phyloP scores from a whole-genome alignment of 2,797 vertebrate genomes.

The Cyprinella venusta region DNA sequence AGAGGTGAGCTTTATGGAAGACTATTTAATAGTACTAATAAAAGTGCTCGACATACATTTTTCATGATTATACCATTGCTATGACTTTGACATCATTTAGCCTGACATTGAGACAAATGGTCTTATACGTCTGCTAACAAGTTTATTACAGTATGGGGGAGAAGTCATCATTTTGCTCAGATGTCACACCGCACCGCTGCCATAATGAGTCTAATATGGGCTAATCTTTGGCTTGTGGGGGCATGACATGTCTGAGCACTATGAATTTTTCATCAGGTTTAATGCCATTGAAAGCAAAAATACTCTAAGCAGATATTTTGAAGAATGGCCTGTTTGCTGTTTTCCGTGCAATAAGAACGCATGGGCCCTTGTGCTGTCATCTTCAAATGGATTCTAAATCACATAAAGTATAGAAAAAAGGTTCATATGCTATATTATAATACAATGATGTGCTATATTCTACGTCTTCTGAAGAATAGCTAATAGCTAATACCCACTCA shows the following conservation, averaged over 20 bases:
- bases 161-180: constrained; percentile 33
- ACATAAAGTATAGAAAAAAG: neutral
- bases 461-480: no score
- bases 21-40: constrained; percentile 44
- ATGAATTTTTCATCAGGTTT: constrained; percentile 34
- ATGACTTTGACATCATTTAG: constrained; percentile 49
- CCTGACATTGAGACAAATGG: constrained; percentile 50
- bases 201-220: constrained; percentile 17
- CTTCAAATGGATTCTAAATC: neutral
- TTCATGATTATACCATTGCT: constrained; percentile 33
- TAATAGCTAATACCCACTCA: no score
- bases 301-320: neutral
- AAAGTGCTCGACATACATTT: constrained; percentile 42
- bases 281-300: constrained; percentile 21
- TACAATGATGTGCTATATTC: neutral
- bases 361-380: neutral
- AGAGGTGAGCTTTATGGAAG: constrained; percentile 79
- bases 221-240: constrained; percentile 15
- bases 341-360: neutral
- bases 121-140: constrained; percentile 38
- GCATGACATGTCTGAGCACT: constrained; percentile 10
- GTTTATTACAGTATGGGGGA: constrained; percentile 38
- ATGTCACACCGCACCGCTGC: constrained; percentile 18
- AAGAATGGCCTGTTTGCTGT: neutral
- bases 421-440: neutral